Conservation (phyloP, 2,113 vertebrate genomes). For the Stomatorhinus ivindoensis region DNA sequence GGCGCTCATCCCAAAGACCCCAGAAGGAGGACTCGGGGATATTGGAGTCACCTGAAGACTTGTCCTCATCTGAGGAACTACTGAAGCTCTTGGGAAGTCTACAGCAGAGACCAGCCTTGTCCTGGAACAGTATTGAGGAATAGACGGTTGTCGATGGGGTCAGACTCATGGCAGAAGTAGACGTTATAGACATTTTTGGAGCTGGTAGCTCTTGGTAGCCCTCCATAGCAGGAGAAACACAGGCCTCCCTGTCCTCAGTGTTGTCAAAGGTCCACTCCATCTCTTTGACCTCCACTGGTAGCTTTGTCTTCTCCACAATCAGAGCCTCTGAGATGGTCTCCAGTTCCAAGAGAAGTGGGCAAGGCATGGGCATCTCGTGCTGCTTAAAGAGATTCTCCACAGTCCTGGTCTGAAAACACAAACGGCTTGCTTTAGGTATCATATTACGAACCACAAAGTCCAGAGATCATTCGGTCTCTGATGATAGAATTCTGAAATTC, state of each 20-base stretch:
- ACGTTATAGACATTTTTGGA: background rate
- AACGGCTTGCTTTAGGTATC: background rate
- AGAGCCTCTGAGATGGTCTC: constrained; percentile 61
- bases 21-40: constrained; percentile 25
- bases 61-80: constrained; percentile 19
- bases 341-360: constrained; percentile 62
- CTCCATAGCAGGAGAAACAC: background rate
- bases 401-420: constrained; percentile 62
- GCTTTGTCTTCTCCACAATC: constrained; percentile 41
- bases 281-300: constrained; percentile 27
- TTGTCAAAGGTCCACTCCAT: constrained; percentile 2
- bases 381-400: constrained; percentile 68
- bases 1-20: constrained; percentile 35
- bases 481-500: background rate
- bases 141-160: constrained; percentile 47
- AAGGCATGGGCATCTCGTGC: constrained; percentile 45
- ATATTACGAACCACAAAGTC: background rate
- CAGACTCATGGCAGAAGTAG: background rate
- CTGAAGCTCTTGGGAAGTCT: background rate
- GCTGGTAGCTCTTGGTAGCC: background rate
- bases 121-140: constrained; percentile 33
- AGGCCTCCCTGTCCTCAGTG: constrained; percentile 23
- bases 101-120: background rate
- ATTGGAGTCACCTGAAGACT: background rate
- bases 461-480: background rate